These are phyloP conservation scores for Apamea monoglypha DNA, from an alignment of 2,888 invertebrate genomes.

Conservation along the genomic window DNA sequence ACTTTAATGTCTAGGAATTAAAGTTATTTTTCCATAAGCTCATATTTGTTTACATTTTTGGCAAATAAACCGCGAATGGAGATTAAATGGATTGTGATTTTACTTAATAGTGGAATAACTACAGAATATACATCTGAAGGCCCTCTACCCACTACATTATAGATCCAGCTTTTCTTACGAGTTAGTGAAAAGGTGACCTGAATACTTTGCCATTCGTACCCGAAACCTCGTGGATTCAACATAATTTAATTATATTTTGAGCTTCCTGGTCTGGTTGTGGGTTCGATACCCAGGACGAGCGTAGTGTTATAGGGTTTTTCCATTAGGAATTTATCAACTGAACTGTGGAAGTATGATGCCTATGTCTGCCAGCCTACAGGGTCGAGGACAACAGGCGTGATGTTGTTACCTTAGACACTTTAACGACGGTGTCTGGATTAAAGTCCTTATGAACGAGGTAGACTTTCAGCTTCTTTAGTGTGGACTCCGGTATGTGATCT, in stretches of 20 bases:
- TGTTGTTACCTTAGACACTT: conserved; percentile 88
- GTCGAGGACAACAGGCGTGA: background rate
- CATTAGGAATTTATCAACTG: background rate
- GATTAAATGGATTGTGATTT: too few relatives aligned
- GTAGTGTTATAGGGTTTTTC: background rate
- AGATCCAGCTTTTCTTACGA: background rate
- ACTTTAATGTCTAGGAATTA: too few relatives aligned
- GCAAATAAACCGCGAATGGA: too few relatives aligned
- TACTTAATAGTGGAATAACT: background rate
- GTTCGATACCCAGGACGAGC: background rate
- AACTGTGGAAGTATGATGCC: background rate
- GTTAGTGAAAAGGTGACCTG: background rate
- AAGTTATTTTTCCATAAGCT: too few relatives aligned
- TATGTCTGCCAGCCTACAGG: background rate
- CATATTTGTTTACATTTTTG: too few relatives aligned
- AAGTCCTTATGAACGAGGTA: conserved; percentile 97
- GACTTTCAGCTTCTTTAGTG: conserved; percentile 94
- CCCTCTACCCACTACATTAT: background rate
- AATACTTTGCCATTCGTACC: background rate
- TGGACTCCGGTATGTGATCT: conserved; percentile 95
- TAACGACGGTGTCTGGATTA: conserved; percentile 95
- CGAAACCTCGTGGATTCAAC: background rate
- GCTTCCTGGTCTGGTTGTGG: too few relatives aligned
- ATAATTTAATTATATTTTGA: too few relatives aligned
- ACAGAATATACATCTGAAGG: background rate